phyloP scores from a whole-genome alignment of 2,888 invertebrate genomes.

The Catocala nupta region DNA sequence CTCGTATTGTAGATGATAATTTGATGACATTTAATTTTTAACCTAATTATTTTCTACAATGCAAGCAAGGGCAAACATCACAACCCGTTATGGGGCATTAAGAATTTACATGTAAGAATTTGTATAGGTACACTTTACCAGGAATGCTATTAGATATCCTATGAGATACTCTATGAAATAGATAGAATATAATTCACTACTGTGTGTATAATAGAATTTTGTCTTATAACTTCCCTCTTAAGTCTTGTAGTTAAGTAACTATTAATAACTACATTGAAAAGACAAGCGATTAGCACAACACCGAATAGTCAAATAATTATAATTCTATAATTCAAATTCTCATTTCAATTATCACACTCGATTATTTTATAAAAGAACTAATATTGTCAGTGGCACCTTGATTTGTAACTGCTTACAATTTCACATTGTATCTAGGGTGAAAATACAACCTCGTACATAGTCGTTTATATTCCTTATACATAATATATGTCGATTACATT shows the following conservation, averaged over 20 bases:
- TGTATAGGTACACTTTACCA: constrained; percentile 35
- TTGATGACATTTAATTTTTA: constrained; percentile 34
- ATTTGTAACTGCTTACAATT: constrained; percentile 62
- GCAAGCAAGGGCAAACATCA: constrained; percentile 34
- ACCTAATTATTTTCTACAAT: constrained; percentile 19
- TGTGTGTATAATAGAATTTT: constrained; percentile 51
- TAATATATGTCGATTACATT: constrained; percentile 13
- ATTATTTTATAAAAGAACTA: constrained; percentile 66
- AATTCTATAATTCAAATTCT: constrained; percentile 48
- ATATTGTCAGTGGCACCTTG: constrained; percentile 82
- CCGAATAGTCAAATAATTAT: constrained; percentile 48
- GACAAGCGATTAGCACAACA: constrained; percentile 54
- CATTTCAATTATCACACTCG: constrained; percentile 52
- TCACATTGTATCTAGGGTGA: constrained; percentile 41
- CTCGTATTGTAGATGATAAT: constrained; percentile 23
- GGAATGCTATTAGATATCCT: constrained; percentile 45
- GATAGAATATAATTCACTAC: constrained; percentile 49
- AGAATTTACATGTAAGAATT: constrained; percentile 37
- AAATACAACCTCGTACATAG: constrained; percentile 37
- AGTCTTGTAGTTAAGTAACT: constrained; percentile 51
- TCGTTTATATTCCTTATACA: constrained; percentile 3
- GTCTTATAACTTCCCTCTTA: constrained; percentile 49
- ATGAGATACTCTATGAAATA: constrained; percentile 48
- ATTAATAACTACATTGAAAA: constrained; percentile 50
- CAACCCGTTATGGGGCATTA: constrained; percentile 48